Conservation (phyloP, 2,888 invertebrate genomes). For the Tachystola acroxantha region DNA sequence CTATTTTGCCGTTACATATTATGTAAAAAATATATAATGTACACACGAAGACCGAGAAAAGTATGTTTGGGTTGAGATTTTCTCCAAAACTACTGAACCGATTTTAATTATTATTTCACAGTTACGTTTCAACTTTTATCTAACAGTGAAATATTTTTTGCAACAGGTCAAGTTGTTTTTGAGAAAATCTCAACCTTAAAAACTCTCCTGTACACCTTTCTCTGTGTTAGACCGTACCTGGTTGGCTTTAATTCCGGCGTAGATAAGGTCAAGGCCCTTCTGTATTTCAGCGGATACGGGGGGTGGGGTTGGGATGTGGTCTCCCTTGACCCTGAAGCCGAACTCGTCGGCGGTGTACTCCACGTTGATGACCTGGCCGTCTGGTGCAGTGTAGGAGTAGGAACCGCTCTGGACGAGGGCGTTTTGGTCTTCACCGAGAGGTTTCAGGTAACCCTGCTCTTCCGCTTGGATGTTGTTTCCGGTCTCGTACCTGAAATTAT, state of each 20-base stretch:
- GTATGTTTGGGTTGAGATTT: too few species aligned
- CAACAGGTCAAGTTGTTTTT: too few species aligned
- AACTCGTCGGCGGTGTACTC: slow-evolving; percentile 90
- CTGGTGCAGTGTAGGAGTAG: slow-evolving; percentile 88
- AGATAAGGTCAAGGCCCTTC: slow-evolving; percentile 91
- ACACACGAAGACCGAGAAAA: too few species aligned
- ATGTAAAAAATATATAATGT: too few species aligned
- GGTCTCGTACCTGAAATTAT: slow-evolving; percentile 84
- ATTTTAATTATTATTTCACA: too few species aligned
- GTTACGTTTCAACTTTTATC: too few species aligned
- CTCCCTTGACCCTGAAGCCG: slow-evolving; percentile 89
- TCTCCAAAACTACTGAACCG: too few species aligned
- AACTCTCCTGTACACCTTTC: too few species aligned
- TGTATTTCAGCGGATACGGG: slow-evolving; percentile 91
- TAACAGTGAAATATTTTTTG: too few species aligned
- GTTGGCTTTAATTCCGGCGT: slow-evolving; percentile 85
- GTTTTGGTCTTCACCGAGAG: slow-evolving; percentile 81
- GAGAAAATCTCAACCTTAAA: too few species aligned
- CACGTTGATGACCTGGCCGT: slow-evolving; percentile 85
- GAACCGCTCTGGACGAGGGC: slow-evolving; percentile 88
- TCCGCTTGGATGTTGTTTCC: slow-evolving; percentile 89
- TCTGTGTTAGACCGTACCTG: too few species aligned
- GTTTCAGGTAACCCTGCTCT: slow-evolving; percentile 87
- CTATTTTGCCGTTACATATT: too few species aligned
- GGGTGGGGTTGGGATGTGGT: slow-evolving; percentile 90